Evolutionary conservation across 2,888 invertebrate genomes (phyloP).

Genomic region (Drosophila villosipedis): DNA sequence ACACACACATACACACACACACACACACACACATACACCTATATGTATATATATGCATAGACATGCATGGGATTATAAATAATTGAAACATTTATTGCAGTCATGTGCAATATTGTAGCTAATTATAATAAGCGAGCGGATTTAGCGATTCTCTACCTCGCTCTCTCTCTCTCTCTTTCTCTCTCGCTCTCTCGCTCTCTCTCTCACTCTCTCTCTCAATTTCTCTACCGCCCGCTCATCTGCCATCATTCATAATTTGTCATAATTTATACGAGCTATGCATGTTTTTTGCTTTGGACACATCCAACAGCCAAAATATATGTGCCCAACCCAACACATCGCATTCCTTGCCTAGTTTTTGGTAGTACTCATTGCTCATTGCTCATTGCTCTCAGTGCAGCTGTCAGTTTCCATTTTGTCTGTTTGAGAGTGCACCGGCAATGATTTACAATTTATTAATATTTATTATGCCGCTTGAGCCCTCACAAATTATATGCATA

Average conservation of each 20-base stretch:
- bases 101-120: conserved; percentile 76
- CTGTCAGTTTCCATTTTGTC: conserved; percentile 37
- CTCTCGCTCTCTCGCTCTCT: conserved; percentile 8
- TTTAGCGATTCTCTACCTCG: conserved; percentile 8
- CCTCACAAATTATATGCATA: conserved; percentile 16
- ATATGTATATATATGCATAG: background rate
- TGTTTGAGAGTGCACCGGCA: conserved; percentile 25
- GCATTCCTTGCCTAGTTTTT: conserved; percentile 47
- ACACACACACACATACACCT: conserved; percentile 7
- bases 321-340: conserved; percentile 6
- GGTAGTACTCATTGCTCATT: background rate
- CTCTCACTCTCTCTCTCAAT: background rate
- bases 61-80: conserved; percentile 61
- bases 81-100: conserved; percentile 79
- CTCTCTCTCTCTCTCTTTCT: conserved; percentile 3
- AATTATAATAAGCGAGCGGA: conserved; percentile 71
- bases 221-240: conserved; percentile 7
- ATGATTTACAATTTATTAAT: conserved; percentile 50
- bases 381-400: conserved; percentile 37
- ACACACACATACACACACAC: conserved; percentile 14
- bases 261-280: conserved; percentile 66
- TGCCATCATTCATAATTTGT: conserved; percentile 58
- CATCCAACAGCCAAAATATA: background rate
- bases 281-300: conserved; percentile 18
- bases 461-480: conserved; percentile 44